phyloP scores from a whole-genome alignment of 1,140 invertebrate species.

The Holotrichia oblita region DNA sequence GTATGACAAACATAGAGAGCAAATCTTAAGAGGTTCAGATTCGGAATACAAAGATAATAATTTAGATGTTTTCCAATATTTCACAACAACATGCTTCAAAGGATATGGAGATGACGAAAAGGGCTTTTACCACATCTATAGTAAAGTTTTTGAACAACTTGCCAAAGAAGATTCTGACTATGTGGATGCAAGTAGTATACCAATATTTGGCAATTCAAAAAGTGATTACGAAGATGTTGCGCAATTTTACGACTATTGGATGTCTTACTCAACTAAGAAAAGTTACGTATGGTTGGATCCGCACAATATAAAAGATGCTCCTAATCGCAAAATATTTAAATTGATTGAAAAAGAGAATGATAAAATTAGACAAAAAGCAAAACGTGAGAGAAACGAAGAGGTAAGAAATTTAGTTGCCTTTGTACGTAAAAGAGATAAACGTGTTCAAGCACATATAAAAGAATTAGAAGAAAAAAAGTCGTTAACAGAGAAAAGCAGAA shows the following conservation, averaged over 20 bases:
- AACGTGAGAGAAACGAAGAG: conserved; percentile 93
- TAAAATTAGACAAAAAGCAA: conserved; percentile 89
- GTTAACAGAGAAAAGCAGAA: conserved; percentile 74
- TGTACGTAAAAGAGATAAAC: conserved; percentile 90
- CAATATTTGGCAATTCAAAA: conserved; percentile 85
- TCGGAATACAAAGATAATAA: conserved; percentile 87
- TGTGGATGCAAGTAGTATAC: conserved; percentile 77
- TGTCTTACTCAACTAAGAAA: conserved; percentile 82
- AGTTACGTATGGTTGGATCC: conserved; percentile 89
- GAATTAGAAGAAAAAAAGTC: conserved; percentile 73
- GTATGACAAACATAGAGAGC: conserved; percentile 92
- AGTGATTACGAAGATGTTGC: conserved; percentile 89
- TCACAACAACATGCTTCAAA: conserved; percentile 87
- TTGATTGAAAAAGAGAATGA: conserved; percentile 97
- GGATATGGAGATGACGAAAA: conserved; percentile 89
- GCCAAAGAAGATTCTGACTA: conserved; percentile 88
- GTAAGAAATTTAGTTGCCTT: conserved; percentile 88
- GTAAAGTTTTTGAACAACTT: conserved; percentile 87
- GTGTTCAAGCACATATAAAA: conserved; percentile 80
- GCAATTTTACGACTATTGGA: conserved; percentile 94
- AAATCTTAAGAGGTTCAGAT: conserved; percentile 85
- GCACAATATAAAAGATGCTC: conserved; percentile 86
- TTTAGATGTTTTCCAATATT: conserved; percentile 91
- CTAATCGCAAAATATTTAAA: conserved; percentile 80
- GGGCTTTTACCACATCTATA: conserved; percentile 92